Base-by-base conservation (phyloP, 2,888 invertebrate species). In the Orthosia gracilis region DNA sequence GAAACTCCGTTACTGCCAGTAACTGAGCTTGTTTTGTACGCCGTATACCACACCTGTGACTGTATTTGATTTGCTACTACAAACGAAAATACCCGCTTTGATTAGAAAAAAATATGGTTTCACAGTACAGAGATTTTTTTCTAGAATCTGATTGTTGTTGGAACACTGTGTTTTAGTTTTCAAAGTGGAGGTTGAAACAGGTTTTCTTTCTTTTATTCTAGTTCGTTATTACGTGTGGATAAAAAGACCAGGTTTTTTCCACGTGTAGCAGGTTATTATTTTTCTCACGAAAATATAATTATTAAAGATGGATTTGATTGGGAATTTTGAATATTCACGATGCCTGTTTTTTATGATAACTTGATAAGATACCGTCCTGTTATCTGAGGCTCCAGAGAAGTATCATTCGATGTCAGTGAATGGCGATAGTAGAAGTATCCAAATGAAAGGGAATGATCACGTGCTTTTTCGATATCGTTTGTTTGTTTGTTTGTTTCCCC, bases 41-140 rank as follows among this genome's bases (percentile, higher is more conserved):
- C 74, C 72, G 54, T 82, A 66, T 73, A 21, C 58, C 63, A 47
- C 85, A 85, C 87, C 85, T 85, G 85, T 47, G 73, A 63, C 82
- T 74, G 58, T 77, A 76, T 79, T 76, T 80, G 86, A 83, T 85
- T 83, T 82, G 82, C 54, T 82, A 64, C 69, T 78, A 75, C 72
- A 80, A 59, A 76, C 67, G 68, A 45, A 76, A 68, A 71, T 67
- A 74, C 61, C 70, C 59, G 63, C 69, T 69, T 75, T 81, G 84
- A 64, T 80, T 57, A 63, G 65, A 70, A 73, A 80, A 69, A 68
- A 73, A 70, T 69, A 76, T 58, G 64, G 55, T 70, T 80, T 68
- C 64, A 69, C 64, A 17, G 40, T 26, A 2, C 0, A 1, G 40
- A 66, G 40, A 12, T 54, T 69, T 69, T 69, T 69, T 66, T 49